phyloP scores from a whole-genome alignment of 2,113 vertebrate genomes.

The Dasyprocta punctata region DNA sequence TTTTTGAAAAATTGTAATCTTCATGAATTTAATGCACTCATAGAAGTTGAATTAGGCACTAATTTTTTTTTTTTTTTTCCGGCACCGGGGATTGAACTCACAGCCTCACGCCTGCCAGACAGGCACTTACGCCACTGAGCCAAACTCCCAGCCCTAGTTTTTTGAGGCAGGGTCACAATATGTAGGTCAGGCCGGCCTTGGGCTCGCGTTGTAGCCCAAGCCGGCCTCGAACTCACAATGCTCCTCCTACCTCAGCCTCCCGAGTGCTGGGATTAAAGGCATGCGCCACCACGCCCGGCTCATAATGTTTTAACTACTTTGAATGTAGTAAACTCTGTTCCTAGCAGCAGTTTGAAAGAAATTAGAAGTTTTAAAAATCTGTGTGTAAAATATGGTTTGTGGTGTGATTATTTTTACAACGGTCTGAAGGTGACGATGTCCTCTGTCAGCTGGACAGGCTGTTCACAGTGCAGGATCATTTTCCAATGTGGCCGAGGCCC shows the following conservation, averaged over 20 bases:
- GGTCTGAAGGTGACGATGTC: background rate
- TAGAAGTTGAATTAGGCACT: background rate
- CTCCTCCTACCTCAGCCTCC: too few species aligned
- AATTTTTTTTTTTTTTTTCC: too few species aligned
- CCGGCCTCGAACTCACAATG: too few species aligned
- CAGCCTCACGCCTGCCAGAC: too few species aligned
- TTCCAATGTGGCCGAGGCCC: background rate
- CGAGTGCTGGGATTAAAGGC: too few species aligned
- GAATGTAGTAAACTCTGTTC: background rate
- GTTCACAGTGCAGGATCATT: background rate
- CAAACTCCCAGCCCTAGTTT: too few species aligned
- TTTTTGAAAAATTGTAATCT: background rate
- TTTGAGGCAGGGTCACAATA: too few species aligned
- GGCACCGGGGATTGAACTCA: too few species aligned
- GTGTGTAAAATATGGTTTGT: background rate
- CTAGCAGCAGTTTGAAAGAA: background rate
- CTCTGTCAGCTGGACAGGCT: background rate
- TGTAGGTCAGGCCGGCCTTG: too few species aligned
- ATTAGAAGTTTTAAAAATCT: background rate
- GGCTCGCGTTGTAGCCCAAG: too few species aligned
- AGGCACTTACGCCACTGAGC: too few species aligned
- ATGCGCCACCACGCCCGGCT: too few species aligned
- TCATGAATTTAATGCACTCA: background rate
- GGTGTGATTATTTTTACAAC: background rate
- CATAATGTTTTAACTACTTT: conserved; percentile 3